These are phyloP conservation scores for Tachina grossa DNA, from an alignment of 2,888 invertebrate genomes.

Conservation along the genomic window DNA sequence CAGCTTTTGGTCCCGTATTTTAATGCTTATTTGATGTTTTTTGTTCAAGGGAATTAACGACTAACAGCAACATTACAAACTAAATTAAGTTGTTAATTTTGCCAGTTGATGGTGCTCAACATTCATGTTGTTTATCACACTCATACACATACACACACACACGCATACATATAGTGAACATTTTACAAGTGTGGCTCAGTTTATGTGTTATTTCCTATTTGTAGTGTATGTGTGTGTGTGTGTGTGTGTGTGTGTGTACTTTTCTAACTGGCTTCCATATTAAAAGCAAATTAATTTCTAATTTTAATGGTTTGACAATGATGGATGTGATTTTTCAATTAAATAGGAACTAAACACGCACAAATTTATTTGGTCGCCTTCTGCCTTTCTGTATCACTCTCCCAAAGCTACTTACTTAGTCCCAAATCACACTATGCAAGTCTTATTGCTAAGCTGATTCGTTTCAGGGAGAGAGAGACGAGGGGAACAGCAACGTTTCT, in stretches of 20 bases:
- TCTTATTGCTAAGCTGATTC: too few species aligned
- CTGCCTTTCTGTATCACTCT: slow-evolving; percentile 16
- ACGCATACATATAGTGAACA: neutral
- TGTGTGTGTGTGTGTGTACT: slow-evolving; percentile 18
- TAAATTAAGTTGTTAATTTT: slow-evolving; percentile 69
- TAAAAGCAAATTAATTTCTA: slow-evolving; percentile 74
- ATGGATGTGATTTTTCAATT: slow-evolving; percentile 74
- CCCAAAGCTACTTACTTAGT: neutral
- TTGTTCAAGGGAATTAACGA: slow-evolving; percentile 52
- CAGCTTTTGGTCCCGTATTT: slow-evolving; percentile 64
- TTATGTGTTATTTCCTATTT: slow-evolving; percentile 1
- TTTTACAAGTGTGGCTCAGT: neutral
- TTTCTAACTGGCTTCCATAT: slow-evolving; percentile 68
- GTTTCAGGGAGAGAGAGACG: too few species aligned
- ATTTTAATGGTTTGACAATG: slow-evolving; percentile 74
- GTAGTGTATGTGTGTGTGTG: neutral
- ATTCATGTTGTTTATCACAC: slow-evolving; percentile 2
- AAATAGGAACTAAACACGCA: slow-evolving; percentile 68
- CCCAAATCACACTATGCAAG: too few species aligned
- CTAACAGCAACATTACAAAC: slow-evolving; percentile 60
- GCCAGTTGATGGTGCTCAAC: slow-evolving; percentile 38
- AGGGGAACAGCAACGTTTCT: too few species aligned
- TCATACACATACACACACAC: neutral
- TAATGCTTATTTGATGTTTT: slow-evolving; percentile 65
- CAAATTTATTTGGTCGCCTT: slow-evolving; percentile 47